Base-by-base conservation (phyloP, 2,888 invertebrate genomes). In the Falcaria lacertinaria region DNA sequence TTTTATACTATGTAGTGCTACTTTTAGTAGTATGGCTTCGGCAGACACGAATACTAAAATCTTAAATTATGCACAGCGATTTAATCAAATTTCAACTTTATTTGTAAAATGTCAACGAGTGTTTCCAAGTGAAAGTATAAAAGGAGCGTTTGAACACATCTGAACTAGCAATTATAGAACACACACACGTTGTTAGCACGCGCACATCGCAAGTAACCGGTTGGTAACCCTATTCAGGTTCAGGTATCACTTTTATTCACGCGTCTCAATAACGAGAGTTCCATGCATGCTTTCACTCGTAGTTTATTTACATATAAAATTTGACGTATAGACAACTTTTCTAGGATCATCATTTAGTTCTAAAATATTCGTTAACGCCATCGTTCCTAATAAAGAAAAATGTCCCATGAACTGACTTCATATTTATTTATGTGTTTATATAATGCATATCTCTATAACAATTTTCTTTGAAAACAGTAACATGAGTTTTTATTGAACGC, bases 201-300 rank as follows among this genome's bases (percentile, higher is more conserved):
- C 48, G 47, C 41, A 56, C 56, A 64, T 64, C 62, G 60, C 28
- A 11, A 28, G 28, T 8, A 28, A 28, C 28, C 28, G 28, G 28
- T 28, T 28, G 28, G 28, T 28, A 28, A 28, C 28, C 28, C 28
- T 28, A 28, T 28, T 28, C 28, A 28, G 28, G 54, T 61, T 60
- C 55, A 42, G 58, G 61, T 67, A 62, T 68, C 57, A 55, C 50
- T 65, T 66, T 69, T 61, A 64, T 70, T 64, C 51, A 61, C 52
- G 42, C 60, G 52, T 52, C 58, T 55, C 59, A 28, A 28, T 28
- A 28, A 28, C 48, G 51, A 48, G 52, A 28, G 28, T 28, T 28
- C 28, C 28, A 28, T 28, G 28, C 28, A 48, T 64, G 65, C 76
- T 78, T 78, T 78, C 78, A 69, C 78, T 74, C 57, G 52, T 52